phyloP scores from a whole-genome alignment of 2,797 vertebrate genomes.

The Pteronotus mesoamericanus region DNA sequence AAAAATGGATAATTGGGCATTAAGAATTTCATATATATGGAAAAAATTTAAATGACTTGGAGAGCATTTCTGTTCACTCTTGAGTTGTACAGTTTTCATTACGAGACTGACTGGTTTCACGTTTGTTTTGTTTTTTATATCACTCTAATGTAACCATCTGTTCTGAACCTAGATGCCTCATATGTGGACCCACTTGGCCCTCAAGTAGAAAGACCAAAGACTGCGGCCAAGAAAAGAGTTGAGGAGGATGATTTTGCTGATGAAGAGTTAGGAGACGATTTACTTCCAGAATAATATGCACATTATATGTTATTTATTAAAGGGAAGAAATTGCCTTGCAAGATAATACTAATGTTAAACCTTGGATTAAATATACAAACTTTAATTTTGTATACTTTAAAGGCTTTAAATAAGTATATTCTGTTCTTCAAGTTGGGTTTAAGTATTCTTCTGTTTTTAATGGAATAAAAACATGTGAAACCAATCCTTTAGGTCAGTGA shows the following conservation, averaged over 20 bases:
- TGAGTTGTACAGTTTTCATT: background rate
- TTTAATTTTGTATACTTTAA: constrained; percentile 37
- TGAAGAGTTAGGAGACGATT: constrained; percentile 94
- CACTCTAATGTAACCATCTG: constrained; percentile 26
- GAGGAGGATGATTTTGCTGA: constrained; percentile 97
- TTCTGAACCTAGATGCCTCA: constrained; percentile 88
- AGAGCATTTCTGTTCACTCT: constrained; percentile 49
- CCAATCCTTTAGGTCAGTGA: background rate
- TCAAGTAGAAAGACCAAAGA: constrained; percentile 94
- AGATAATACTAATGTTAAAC: background rate
- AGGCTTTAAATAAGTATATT: constrained; percentile 49
- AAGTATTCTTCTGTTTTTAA: background rate
- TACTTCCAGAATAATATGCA: constrained; percentile 89
- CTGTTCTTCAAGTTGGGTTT: constrained; percentile 17
- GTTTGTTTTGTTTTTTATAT: background rate
- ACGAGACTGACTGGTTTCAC: background rate
- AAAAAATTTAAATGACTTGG: background rate
- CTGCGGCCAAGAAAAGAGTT: constrained; percentile 87
- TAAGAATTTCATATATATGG: background rate
- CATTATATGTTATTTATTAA: background rate
- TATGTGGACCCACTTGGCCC: constrained; percentile 95
- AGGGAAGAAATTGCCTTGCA: background rate
- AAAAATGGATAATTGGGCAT: background rate
- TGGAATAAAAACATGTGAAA: constrained; percentile 52
- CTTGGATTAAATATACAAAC: background rate